Evolutionary conservation across 2,797 vertebrate species (phyloP).

Genomic region (Coregonus suidteri): DNA sequence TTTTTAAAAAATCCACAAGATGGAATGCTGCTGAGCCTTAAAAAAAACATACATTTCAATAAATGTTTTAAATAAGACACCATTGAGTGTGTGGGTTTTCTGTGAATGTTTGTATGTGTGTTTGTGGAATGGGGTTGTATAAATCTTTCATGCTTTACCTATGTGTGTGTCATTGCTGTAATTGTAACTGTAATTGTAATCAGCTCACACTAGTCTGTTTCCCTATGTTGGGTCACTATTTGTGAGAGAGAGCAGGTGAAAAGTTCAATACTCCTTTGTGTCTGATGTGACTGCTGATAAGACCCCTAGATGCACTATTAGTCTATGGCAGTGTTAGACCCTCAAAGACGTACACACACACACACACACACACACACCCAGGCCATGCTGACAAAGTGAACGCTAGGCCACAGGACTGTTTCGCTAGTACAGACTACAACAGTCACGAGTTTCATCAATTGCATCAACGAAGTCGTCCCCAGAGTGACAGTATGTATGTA

Average conservation of each 20-base stretch:
- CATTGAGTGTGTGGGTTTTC: background rate
- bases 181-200: slow-evolving; percentile 6
- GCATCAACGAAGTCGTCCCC: no score
- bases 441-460: no score
- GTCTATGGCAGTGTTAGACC: slow-evolving; percentile 2
- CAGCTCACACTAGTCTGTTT: background rate
- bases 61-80: slow-evolving; percentile 54
- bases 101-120: background rate
- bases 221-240: slow-evolving; percentile 19
- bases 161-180: slow-evolving; percentile 22
- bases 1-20: slow-evolving; percentile 44
- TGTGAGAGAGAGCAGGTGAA: slow-evolving; percentile 34
- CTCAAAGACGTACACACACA: slow-evolving; percentile 7
- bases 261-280: slow-evolving; percentile 38
- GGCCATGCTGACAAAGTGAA: slow-evolving; percentile 16
- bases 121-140: slow-evolving; percentile 26
- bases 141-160: slow-evolving; percentile 28
- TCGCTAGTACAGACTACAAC: no score
- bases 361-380: slow-evolving; percentile 8
- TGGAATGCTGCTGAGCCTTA: slow-evolving; percentile 42
- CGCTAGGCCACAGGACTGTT: no score
- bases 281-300: background rate
- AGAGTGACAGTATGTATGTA: no score
- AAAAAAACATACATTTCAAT: slow-evolving; percentile 11
- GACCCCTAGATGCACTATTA: background rate